phyloP scores from a whole-genome alignment of 2,797 vertebrate species.

The Pipistrellus pygmaeus region DNA sequence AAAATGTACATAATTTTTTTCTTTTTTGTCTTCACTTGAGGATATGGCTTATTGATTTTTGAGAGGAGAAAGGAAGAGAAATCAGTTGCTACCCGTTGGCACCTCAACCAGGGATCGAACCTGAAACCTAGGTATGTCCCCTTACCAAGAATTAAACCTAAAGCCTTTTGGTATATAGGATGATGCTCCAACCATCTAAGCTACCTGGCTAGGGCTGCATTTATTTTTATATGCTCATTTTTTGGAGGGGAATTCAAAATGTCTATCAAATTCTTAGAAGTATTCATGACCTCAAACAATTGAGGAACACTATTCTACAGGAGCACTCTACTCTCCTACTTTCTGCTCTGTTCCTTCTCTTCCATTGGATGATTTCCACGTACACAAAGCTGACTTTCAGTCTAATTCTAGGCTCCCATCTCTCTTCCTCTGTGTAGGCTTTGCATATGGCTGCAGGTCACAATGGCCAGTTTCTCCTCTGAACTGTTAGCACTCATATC shows the following conservation, averaged over 20 bases:
- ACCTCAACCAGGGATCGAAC: background rate
- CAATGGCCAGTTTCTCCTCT: background rate
- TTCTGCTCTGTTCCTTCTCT: background rate
- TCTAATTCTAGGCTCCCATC: background rate
- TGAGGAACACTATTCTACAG: background rate
- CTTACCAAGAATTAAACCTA: background rate
- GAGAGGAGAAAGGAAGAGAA: background rate
- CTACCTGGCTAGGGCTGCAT: background rate
- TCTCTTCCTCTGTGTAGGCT: background rate
- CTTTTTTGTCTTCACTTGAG: background rate
- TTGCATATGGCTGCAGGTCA: background rate
- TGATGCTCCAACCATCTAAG: background rate
- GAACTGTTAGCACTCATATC: background rate
- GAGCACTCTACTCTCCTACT: background rate
- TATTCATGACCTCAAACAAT: background rate
- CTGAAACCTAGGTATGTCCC: background rate
- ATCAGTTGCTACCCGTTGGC: background rate
- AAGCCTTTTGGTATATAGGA: background rate
- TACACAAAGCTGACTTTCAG: background rate
- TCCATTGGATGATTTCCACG: background rate
- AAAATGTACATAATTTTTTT: background rate
- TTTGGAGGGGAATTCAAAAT: background rate
- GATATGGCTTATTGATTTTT: background rate
- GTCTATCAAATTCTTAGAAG: background rate
- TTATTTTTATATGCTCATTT: constrained; percentile 31